Percentiles rank a stretch among this genome's conserved stretches.
Conservation (phyloP, 2,113 vertebrate genomes). For the Cinclus mexicanus region DNA sequence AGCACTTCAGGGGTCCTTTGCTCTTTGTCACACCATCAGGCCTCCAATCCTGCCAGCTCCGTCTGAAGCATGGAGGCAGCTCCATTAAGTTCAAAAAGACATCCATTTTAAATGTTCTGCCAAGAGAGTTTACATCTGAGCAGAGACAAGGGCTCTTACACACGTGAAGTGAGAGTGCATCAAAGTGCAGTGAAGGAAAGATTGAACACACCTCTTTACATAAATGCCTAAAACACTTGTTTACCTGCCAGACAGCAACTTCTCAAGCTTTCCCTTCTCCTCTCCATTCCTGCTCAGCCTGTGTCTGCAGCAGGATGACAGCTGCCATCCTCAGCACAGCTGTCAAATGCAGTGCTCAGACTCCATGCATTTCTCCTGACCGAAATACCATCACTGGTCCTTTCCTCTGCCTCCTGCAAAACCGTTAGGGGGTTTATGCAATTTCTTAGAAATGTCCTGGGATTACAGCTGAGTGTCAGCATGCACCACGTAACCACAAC, state of each 20-base stretch:
- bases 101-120: background rate
- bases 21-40: background rate
- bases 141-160: background rate
- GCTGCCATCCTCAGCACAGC: background rate
- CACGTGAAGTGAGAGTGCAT: background rate
- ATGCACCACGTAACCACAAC: background rate
- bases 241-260: background rate
- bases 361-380: background rate
- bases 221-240: background rate
- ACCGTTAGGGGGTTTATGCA: background rate
- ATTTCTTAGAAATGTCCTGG: background rate
- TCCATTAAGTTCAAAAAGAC: background rate
- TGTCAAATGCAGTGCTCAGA: background rate
- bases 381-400: background rate
- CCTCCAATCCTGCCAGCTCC: background rate
- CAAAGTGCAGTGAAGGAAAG: background rate
- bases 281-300: background rate
- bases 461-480: background rate
- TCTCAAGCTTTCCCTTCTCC: background rate
- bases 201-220: background rate
- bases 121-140: background rate
- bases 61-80: background rate
- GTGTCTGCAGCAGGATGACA: background rate
- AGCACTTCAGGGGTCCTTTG: background rate
- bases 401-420: background rate